Conservation (phyloP, 2,797 vertebrate genomes). For the Poecilia wingei region DNA sequence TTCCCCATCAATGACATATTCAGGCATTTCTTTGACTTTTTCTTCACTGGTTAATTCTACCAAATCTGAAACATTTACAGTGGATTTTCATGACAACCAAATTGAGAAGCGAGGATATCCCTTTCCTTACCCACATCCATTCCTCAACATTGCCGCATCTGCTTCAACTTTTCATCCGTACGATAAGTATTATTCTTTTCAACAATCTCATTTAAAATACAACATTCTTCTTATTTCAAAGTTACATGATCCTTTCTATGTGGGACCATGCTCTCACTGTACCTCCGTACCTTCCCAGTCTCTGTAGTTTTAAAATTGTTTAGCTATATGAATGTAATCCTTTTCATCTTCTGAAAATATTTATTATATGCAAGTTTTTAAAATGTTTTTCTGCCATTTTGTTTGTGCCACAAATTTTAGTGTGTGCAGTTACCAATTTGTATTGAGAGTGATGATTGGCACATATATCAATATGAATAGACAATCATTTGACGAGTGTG, state of each 20-base stretch:
- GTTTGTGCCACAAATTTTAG: neutral
- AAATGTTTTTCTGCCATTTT: neutral
- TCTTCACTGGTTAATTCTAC: neutral
- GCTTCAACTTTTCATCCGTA: rapidly evolving
- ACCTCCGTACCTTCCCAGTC: neutral
- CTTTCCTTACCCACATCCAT: neutral
- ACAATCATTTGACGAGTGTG: neutral
- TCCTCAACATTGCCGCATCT: rapidly evolving
- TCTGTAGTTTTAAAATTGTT: neutral
- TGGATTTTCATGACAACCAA: neutral
- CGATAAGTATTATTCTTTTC: rapidly evolving
- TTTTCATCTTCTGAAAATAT: conserved; percentile 10
- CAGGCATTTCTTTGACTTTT: neutral
- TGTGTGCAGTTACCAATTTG: neutral
- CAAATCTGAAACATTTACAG: neutral
- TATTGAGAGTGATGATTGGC: neutral
- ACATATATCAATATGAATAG: neutral
- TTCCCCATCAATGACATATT: neutral
- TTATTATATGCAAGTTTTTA: neutral
- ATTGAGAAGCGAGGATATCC: no score
- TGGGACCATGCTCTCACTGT: conserved; percentile 23
- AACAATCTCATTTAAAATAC: neutral
- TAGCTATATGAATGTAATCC: neutral
- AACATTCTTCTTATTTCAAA: conserved; percentile 39
- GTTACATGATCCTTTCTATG: conserved; percentile 52